Evolutionary conservation across 2,113 vertebrate species (phyloP), one percentile per base, ranked within the genome.

Genomic region (Tragelaphus strepsiceros): DNA sequence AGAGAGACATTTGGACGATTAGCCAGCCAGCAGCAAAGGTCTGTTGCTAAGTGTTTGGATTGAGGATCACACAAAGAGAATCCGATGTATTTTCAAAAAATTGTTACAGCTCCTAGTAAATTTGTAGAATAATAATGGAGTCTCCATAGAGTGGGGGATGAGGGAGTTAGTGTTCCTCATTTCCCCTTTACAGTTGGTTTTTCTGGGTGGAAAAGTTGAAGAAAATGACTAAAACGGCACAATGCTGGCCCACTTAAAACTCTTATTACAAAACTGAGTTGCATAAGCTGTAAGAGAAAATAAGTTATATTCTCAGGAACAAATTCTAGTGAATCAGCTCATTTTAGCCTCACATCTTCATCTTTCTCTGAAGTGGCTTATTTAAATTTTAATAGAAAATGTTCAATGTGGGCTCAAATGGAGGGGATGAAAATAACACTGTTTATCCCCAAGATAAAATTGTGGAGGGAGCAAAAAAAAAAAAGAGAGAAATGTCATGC

Each of bases 301-400:
- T 97, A 97, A 97, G 96, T 95, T 98, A 94, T 90, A 94, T 93
- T 98, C 97, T 97, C 91, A 85, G 93, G 92, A 98, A 94, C 91
- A 96, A 93, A 97, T 97, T 97, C 89, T 89, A 97, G 97, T 97
- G 97, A 98, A 95, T 98, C 97, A 98, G 98, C 98, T 97, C 97
- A 90, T 98, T 97, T 97, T 61, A 96, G 96, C 94, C 67, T 95
- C 93, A 77, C 92, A 95, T 97, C 93, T 97, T 98, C 97, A 96
- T 98, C 97, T 95, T 88, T 82, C 96, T 98, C 97, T 97, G 96
- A 98, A 98, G 96, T 97, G 97, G 96, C 96, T 97, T 97, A 98
- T 98, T 98, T 98, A 98, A 98, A 98, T 97, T 98, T 98, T 98
- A 98, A 97, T 98, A 98, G 98, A 97, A 98, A 97, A 96, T 13